Evolutionary conservation across 2,113 vertebrate genomes (phyloP), one percentile per base, ranked within the genome.

Genomic region (Heteronetta atricapilla): DNA sequence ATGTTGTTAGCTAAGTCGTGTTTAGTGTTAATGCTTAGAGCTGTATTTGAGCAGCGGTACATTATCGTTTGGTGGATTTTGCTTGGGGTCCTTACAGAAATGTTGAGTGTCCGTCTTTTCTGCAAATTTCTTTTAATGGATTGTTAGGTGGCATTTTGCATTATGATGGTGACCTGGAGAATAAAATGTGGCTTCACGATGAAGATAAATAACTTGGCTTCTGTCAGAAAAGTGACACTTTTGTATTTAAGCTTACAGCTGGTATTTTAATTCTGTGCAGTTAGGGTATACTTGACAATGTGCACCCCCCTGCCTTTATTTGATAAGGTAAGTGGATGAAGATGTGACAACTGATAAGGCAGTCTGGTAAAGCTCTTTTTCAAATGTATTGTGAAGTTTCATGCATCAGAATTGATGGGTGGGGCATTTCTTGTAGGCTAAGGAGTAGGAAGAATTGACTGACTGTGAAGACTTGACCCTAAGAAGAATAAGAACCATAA

Each of bases 331-430:
- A 18, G 42, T 56, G 42, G 52, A 33, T 34, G 53, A 79, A 5
- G 34, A 23, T 46, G 56, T 72, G 23, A 38, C 63, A 89, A 9
- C 40, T 80, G 64, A 11, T 77, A 62, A 88, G 36, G 28, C 36
- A 79, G 14, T 53, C 8, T 67, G 79, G 63, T 81, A 79, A 88
- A 36, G 8, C 5, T 67, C 3, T 48, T 88, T 69, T 78, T 75
- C 52, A 66, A 70, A 26, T 11, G 48, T 58, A 10, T 17, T 34
- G 8, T 70, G 36, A 26, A 34, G 2, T 81, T 88, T 70, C 26
- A 11, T 3, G 1, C 40, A 3, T 29, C 2, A 0, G n/a, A 77
- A 29, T 56, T 1, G 1, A 10, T 38, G 84, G 13, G 16, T 59
- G 59, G 44, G 64, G 29, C 46, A 10, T 44, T 60, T 63, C 34